phyloP scores from a whole-genome alignment of 1,140 invertebrate genomes.

The Artemia franciscana region DNA sequence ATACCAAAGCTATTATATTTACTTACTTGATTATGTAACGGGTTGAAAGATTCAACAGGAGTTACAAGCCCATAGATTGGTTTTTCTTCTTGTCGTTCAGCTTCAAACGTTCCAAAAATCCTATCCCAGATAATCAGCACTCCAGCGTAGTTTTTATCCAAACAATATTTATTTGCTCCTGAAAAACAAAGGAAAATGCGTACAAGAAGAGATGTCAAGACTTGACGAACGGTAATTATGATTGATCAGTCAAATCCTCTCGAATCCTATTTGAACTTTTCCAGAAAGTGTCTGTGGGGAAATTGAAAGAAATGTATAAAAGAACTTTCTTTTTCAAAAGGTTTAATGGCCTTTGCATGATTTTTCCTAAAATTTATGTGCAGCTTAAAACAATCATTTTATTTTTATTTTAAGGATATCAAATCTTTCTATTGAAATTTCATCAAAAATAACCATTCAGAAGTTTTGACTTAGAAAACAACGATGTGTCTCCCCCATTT shows the following conservation, averaged over 20 bases:
- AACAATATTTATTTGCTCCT: slow-evolving; percentile 48
- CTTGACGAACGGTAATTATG: background rate
- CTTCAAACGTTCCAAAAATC: slow-evolving; percentile 58
- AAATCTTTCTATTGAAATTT: no score
- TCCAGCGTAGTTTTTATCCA: slow-evolving; percentile 71
- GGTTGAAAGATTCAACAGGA: slow-evolving; percentile 40
- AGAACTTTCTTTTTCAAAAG: no score
- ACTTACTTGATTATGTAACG: slow-evolving; percentile 46
- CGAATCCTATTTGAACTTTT: no score
- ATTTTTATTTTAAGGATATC: no score
- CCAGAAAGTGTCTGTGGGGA: background rate
- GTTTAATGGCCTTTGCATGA: no score
- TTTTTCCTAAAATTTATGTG: no score
- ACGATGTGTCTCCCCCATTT: no score
- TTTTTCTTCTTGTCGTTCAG: slow-evolving; percentile 33
- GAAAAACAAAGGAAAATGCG: slow-evolving; percentile 9
- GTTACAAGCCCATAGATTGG: slow-evolving; percentile 63
- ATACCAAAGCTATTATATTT: no score
- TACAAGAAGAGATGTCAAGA: background rate
- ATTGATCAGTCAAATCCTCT: background rate
- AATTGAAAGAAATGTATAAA: background rate
- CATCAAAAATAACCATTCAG: no score
- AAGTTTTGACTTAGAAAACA: no score
- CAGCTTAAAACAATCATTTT: no score
- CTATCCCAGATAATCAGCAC: slow-evolving; percentile 68